phyloP scores from a whole-genome alignment of 2,113 vertebrate genomes.

The Mormoops blainvillei region DNA sequence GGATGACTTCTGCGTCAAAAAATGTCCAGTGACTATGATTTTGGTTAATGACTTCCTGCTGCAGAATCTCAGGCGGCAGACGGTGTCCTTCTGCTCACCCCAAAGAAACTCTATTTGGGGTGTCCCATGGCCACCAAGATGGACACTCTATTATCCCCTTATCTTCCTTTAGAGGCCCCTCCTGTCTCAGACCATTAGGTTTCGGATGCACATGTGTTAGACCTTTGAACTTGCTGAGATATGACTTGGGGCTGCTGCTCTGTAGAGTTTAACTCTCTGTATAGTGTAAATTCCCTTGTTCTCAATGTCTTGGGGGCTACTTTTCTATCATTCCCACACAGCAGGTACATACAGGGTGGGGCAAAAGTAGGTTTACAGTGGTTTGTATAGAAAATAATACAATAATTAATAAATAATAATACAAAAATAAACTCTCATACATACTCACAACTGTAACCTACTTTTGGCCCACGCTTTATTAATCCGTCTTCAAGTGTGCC shows the following conservation, averaged over 20 bases:
- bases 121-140: not conserved
- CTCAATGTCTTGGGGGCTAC: not conserved
- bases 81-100: not conserved
- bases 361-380: not conserved
- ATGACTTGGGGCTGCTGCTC: not conserved
- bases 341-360: not conserved
- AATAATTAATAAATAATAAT: not conserved
- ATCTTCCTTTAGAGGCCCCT: not conserved
- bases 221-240: not conserved
- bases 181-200: not conserved
- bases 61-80: not conserved
- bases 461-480: not conserved
- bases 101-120: not conserved
- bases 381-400: not conserved
- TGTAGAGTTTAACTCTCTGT: not conserved
- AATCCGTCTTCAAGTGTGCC: not conserved
- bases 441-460: not conserved
- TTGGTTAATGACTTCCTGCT: not conserved
- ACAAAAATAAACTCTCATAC: not conserved
- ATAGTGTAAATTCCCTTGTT: not conserved
- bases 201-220: not conserved
- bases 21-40: not conserved
- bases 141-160: not conserved
- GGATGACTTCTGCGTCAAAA: not conserved
- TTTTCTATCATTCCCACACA: not conserved